Evolutionary conservation across 2,888 invertebrate species (phyloP), one percentile per base, ranked within the genome.

Genomic region (Dynastes hyllus): DNA sequence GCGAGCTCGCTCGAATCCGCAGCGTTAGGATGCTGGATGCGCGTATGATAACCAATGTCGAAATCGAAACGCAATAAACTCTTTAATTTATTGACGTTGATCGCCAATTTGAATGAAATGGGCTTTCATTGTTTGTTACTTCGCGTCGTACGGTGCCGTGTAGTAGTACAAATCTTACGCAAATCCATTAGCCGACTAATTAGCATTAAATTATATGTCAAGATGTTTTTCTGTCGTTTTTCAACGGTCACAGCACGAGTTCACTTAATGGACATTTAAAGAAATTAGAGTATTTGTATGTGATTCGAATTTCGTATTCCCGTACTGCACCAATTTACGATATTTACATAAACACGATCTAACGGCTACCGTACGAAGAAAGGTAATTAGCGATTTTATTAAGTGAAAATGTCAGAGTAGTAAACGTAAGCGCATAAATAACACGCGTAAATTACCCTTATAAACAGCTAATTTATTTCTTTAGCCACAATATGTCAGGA

Each of bases 171-270:
- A 69, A 69, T 51, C 27, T 69, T 69, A 69, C 69, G 69, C 51
- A 69, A 69, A 69, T 69, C 69, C 69, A 51, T 69, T 69, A 69
- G n/a, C 53, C 50, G 8, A 27, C 51, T 69, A 69, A 69, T 69
- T 69, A 69, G 69, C 69, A 69, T 69, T 69, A 69, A 69, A 69
- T 69, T 69, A 69, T 69, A 51, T 51, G 69, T 69, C 69, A 51
- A 27, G 50, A 51, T 69, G 50, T 69, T 69, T 67, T 51, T 51
- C 51, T 51, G 11, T 51, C 51, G 27, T 69, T 67, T 67, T 69
- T 51, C 51, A 5, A 13, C 29, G 11, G n/a, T 51, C 13, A n/a
- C 66, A 6, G 66, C 66, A 40, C 66, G 45, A 29, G 13, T 63
- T 63, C 13, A 5, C 27, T 27, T 29, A 11, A 63, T 63, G 63